Conservation (phyloP, 2,113 vertebrate species). For the Sebastes fasciatus region DNA sequence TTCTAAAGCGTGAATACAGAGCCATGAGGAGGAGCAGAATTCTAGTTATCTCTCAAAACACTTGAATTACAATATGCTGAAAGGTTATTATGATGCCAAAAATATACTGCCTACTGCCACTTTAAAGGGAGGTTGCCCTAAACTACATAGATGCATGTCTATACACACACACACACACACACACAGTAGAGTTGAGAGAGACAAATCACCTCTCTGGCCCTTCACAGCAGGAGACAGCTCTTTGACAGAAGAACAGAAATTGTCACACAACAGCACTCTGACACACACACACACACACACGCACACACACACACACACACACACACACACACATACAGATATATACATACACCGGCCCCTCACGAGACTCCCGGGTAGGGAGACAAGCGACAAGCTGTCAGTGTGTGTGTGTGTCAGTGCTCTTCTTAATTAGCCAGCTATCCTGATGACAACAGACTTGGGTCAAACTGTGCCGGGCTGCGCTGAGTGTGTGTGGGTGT, state of each 20-base stretch:
- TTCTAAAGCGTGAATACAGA: too few relatives aligned
- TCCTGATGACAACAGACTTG: constrained; percentile 69
- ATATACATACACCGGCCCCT: constrained; percentile 19
- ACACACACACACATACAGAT: constrained; percentile 6
- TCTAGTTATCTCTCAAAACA: too few relatives aligned
- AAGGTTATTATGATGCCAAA: too few relatives aligned
- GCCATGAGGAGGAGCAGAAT: too few relatives aligned
- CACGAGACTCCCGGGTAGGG: constrained; percentile 40
- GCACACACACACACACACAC: constrained; percentile 5
- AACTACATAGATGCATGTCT: too few relatives aligned
- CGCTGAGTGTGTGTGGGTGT: constrained; percentile 44
- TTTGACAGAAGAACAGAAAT: constrained; percentile 56
- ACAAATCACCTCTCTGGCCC: constrained; percentile 60
- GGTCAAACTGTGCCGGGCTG: constrained; percentile 70
- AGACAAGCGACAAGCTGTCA: constrained; percentile 61
- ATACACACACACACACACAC: constrained; percentile 1
- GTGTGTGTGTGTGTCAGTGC: constrained; percentile 39
- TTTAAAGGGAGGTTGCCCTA: too few relatives aligned
- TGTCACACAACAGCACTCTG: constrained; percentile 36
- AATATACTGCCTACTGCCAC: too few relatives aligned
- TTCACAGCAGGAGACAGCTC: constrained; percentile 48
- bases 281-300: constrained; percentile 44
- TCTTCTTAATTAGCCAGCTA: constrained; percentile 70
- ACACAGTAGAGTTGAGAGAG: constrained; percentile 41
- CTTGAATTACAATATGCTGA: too few relatives aligned